A percentile compares a stretch with the other conserved stretches of the same genome.
These are phyloP conservation scores for Albula goreensis DNA, from an alignment of 2,113 vertebrate species.

Conservation along the genomic window DNA sequence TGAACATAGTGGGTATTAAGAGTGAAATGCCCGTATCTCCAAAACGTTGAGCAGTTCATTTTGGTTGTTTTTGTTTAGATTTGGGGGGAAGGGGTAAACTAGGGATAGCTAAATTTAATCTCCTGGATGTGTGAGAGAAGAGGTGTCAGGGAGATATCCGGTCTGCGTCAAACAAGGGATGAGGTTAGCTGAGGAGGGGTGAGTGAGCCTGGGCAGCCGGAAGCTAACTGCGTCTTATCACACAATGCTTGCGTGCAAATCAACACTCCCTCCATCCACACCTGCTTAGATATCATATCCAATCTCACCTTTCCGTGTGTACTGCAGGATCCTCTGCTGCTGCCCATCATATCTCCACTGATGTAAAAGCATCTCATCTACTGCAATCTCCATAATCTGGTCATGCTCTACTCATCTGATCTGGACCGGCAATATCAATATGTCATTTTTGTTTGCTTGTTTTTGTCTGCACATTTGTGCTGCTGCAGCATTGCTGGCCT, in stretches of 20 bases:
- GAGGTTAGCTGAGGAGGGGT: neutral
- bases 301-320: constrained; percentile 10
- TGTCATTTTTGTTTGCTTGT: constrained; percentile 28
- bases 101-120: neutral
- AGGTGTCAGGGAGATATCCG: neutral
- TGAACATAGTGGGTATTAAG: neutral
- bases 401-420: constrained; percentile 42
- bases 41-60: neutral
- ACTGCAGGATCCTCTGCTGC: neutral
- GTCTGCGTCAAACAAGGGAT: neutral
- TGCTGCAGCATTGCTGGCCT: neutral
- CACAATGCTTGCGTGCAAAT: neutral
- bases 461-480: neutral
- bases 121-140: neutral
- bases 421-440: constrained; percentile 34
- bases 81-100: too few species aligned
- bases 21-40: neutral
- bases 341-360: constrained; percentile 30
- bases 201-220: neutral
- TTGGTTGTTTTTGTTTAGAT: too few species aligned
- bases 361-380: constrained; percentile 4
- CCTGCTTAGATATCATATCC: constrained; percentile 1
- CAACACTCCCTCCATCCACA: neutral
- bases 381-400: constrained; percentile 22
- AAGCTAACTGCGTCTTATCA: neutral